Conservation (phyloP, 2,797 vertebrate species). For the Champsocephalus gunnari region DNA sequence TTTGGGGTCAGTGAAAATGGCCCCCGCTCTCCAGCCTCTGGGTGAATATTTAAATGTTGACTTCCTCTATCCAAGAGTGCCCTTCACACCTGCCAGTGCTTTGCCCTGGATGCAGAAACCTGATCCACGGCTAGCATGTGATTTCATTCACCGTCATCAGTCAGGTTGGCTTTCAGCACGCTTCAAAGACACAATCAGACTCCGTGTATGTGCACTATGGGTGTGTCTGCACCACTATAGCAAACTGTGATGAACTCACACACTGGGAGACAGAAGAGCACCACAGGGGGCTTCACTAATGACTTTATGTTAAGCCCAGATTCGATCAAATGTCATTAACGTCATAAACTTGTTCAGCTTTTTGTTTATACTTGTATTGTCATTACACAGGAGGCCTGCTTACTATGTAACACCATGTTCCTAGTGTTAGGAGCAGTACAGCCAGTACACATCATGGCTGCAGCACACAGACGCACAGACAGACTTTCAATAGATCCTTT, state of each 20-base stretch:
- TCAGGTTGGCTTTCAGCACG: background rate
- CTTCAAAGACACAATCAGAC: conserved; percentile 20
- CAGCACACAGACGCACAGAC: conserved; percentile 49
- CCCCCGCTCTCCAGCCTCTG: conserved; percentile 46
- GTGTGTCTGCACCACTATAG: background rate
- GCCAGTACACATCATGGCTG: background rate
- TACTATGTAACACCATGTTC: too few species aligned
- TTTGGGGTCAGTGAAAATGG: conserved; percentile 75
- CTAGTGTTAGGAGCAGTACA: too few species aligned
- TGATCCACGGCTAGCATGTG: conserved; percentile 51
- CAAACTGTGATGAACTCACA: background rate
- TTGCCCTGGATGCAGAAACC: conserved; percentile 59
- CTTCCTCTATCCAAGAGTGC: conserved; percentile 57
- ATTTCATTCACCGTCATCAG: conserved; percentile 36
- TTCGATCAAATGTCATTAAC: too few species aligned
- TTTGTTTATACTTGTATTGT: too few species aligned
- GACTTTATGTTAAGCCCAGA: too few species aligned
- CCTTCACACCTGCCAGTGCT: conserved; percentile 82
- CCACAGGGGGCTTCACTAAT: background rate
- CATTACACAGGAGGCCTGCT: too few species aligned
- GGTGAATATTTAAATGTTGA: conserved; percentile 75
- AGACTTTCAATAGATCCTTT: conserved; percentile 43
- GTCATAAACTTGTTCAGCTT: too few species aligned
- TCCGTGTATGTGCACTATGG: background rate
- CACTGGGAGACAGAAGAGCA: background rate